phyloP scores from a whole-genome alignment of 64 coral and sea anemone genomes.

The Stichodactyla mertensii region DNA sequence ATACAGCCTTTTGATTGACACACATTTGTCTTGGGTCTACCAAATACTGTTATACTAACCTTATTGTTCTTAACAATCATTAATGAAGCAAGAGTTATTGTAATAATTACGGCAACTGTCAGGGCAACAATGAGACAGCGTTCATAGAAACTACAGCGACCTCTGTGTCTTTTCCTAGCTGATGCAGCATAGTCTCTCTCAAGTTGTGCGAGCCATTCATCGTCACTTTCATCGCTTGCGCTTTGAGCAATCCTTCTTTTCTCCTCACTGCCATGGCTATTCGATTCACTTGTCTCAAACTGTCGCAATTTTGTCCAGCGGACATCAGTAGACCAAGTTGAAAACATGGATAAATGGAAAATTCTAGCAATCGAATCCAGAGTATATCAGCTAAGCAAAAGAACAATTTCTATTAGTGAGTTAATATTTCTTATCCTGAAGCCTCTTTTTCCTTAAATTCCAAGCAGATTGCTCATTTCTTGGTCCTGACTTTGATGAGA shows the following conservation, averaged over 20 bases:
- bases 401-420: background rate
- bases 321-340: slow-evolving; percentile 72
- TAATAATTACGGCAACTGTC: slow-evolving; percentile 54
- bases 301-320: slow-evolving; percentile 78
- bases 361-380: background rate
- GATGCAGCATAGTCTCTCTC: slow-evolving; percentile 83
- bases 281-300: slow-evolving; percentile 64
- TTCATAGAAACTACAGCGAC: slow-evolving; percentile 64
- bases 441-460: no score
- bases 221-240: slow-evolving; percentile 82
- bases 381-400: background rate
- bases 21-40: slow-evolving; percentile 24
- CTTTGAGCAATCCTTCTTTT: slow-evolving; percentile 57
- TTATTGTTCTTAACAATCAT: slow-evolving; percentile 59
- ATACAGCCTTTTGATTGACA: slow-evolving; percentile 73
- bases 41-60: background rate
- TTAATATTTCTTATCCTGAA: background rate
- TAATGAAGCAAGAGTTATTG: slow-evolving; percentile 56
- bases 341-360: background rate
- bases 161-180: slow-evolving; percentile 44
- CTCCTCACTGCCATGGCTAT: slow-evolving; percentile 29
- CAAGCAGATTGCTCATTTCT: no score
- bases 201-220: slow-evolving; percentile 85
- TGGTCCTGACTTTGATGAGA: no score
- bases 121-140: slow-evolving; percentile 42